Base-by-base conservation (phyloP, 92 coral and sea anemone species). In the Epizoanthus stellaris region DNA sequence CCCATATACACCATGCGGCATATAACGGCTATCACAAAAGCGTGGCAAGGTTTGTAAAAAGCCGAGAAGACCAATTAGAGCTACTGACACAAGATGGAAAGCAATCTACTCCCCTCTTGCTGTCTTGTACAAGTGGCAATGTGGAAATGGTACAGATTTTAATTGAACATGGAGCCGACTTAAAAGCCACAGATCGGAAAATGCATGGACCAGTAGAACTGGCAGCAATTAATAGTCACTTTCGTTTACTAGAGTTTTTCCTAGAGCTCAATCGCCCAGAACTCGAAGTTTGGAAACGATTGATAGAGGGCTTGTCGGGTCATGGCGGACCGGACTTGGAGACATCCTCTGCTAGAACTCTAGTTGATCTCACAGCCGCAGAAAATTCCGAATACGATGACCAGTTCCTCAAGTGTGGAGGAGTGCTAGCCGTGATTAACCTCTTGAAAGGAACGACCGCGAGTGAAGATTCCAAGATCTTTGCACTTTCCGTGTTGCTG, bases 1-100 rank as follows among this genome's bases (percentile, higher is more conserved):
- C 99, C 17, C 99, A 97, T 82, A 84, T 97, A 59, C 99, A 97
- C 82, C 99, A 97, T 65, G 99, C 99, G 5, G 98, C 99, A 3
- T 93, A 54, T n/a, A 94, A 86, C 72, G 99, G 99, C 43, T 97
- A 97, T 57, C 93, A 94, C 80, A 97, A 97, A 76, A 97, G 99
- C 63, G 95, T 97, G 6, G 86, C 93, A 36, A 94, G 99, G 25
- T 95, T 97, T 79, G 90, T 97, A 0, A 91, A 93, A 74, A 82
- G 91, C 39, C 91, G 92, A 66, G 98, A 91, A 13, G 99, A 94
- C 64, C 99, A 97, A 76, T 80, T 97, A 20, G 98, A 97, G 19
- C 91, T 97, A 2, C 92, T 94, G 65, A 97, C 99, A 1, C 90
- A 90, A 86, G 98, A 97, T 73, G 98, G 97, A 20, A 86, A 91